Evolutionary conservation across 1,140 invertebrate species (phyloP).

Genomic region (Hyles euphorbiae): DNA sequence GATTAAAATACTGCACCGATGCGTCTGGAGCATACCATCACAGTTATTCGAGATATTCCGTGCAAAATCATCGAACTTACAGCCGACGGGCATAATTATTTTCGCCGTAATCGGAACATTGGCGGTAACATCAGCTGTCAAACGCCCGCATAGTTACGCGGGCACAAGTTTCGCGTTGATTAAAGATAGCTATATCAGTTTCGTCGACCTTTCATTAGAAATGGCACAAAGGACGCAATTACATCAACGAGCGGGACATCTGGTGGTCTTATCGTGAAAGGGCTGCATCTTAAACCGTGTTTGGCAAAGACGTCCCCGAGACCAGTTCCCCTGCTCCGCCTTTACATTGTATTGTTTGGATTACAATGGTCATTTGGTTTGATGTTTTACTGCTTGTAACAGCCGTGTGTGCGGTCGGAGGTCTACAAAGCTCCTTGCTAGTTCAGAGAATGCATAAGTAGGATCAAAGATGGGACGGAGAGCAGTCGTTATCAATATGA

Average conservation of each 20-base stretch:
- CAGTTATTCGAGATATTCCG: no score
- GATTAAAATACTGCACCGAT: no score
- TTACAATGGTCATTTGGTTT: background rate
- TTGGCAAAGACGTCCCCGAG: constrained; percentile 1
- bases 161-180: constrained; percentile 64
- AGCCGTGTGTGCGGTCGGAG: no score
- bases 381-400: background rate
- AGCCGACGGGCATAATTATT: constrained; percentile 8
- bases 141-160: constrained; percentile 53
- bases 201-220: constrained; percentile 64
- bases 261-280: constrained; percentile 64
- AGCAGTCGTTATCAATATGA: no score
- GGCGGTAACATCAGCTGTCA: constrained; percentile 28
- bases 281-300: constrained; percentile 52
- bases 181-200: constrained; percentile 72
- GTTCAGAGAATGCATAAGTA: no score
- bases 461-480: no score
- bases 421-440: no score
- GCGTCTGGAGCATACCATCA: no score
- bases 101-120: constrained; percentile 17
- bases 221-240: constrained; percentile 68
- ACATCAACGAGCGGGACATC: constrained; percentile 57
- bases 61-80: background rate
- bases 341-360: background rate
- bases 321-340: background rate